phyloP scores from a whole-genome alignment of 1,140 invertebrate genomes.

The Scaptodrosophila lebanonensis region DNA sequence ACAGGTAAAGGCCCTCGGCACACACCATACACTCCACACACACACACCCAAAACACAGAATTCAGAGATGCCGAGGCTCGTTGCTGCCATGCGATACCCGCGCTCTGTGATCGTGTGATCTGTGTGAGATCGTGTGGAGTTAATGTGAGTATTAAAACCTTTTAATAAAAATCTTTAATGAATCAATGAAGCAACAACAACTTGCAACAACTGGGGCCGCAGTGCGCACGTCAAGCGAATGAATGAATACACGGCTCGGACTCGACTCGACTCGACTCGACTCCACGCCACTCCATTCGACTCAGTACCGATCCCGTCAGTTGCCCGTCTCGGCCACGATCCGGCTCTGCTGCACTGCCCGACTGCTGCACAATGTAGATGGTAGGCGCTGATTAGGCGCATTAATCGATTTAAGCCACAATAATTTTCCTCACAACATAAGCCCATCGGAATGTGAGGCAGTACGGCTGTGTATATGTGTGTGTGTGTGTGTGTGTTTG shows the following conservation, averaged over 20 bases:
- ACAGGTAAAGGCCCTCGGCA: not conserved
- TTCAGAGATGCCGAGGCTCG: too few species aligned
- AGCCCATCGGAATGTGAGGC: constrained; percentile 60
- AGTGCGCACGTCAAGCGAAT: constrained; percentile 11
- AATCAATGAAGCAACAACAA: constrained; percentile 54
- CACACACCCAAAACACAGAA: not conserved
- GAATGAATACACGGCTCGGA: too few species aligned
- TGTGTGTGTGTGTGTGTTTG: too few species aligned
- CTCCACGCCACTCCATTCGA: too few species aligned
- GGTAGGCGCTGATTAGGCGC: constrained; percentile 69
- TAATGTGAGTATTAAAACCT: constrained; percentile 76
- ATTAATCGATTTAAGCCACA: constrained; percentile 76
- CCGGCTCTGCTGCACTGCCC: too few species aligned
- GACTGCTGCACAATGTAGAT: constrained; percentile 51
- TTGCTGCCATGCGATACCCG: not conserved
- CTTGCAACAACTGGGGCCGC: not conserved
- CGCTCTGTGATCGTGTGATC: constrained; percentile 38
- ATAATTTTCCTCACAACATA: constrained; percentile 40
- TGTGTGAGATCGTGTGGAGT: constrained; percentile 74
- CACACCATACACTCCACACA: too few species aligned
- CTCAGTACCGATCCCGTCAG: too few species aligned
- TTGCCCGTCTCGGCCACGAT: too few species aligned
- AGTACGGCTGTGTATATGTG: too few species aligned
- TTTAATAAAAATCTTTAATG: constrained; percentile 76
- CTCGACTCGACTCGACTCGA: too few species aligned